Conservation (phyloP, 2,888 invertebrate species). For the Acrobasis suavella region DNA sequence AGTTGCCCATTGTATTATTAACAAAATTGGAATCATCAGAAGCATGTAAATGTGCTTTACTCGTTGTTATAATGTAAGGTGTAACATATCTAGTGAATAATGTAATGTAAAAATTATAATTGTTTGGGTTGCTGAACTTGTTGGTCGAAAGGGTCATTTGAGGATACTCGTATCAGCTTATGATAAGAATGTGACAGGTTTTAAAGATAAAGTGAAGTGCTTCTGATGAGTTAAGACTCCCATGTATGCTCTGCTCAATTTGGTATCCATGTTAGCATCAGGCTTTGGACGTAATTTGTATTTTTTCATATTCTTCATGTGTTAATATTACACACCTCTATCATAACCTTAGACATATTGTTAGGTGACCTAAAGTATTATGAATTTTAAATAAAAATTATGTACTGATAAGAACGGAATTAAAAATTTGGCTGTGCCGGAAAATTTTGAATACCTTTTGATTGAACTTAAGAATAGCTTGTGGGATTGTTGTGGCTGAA, state of each 20-base stretch:
- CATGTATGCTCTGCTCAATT: constrained; percentile 17
- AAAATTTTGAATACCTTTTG: constrained; percentile 42
- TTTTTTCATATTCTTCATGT: constrained; percentile 2
- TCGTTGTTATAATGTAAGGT: constrained; percentile 12
- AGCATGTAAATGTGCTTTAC: constrained; percentile 6
- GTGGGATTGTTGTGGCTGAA: constrained; percentile 26
- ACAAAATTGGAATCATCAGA: constrained; percentile 9
- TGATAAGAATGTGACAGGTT: constrained; percentile 1
- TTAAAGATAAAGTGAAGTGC: constrained; percentile 14
- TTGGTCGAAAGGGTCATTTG: not conserved
- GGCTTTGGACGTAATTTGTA: constrained; percentile 4
- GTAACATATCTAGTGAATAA: constrained; percentile 12
- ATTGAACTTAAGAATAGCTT: constrained; percentile 36
- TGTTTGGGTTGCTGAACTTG: not conserved
- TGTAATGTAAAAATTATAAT: constrained; percentile 4
- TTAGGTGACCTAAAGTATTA: constrained; percentile 49
- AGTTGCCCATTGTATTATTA: not conserved
- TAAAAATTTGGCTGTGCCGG: constrained; percentile 70
- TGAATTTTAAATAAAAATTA: constrained; percentile 42
- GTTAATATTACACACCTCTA: constrained; percentile 29
- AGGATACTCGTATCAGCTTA: not conserved
- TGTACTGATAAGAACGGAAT: constrained; percentile 60
- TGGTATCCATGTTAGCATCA: constrained; percentile 6
- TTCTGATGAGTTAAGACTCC: constrained; percentile 10
- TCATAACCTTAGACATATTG: constrained; percentile 28